A percentile compares a stretch with the other conserved stretches of the same genome.
phyloP scores from a whole-genome alignment of 2,888 invertebrate species.

The Rhingia rostrata region DNA sequence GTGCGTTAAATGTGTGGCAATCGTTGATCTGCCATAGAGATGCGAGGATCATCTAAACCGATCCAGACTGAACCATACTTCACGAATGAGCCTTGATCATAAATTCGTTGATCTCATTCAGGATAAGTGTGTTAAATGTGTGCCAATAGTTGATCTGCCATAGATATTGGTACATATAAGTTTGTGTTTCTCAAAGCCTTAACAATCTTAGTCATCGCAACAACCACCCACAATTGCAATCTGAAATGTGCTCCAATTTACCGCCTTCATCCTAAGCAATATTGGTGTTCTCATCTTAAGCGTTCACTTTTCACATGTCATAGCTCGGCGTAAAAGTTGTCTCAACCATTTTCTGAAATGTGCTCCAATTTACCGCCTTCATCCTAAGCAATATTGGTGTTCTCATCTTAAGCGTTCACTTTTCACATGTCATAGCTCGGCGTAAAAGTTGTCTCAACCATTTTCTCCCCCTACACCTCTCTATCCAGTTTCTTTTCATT shows the following conservation, averaged over 20 bases:
- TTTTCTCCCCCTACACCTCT: not conserved
- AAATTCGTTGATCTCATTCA: too few species aligned
- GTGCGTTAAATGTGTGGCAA: too few species aligned
- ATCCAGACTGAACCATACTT: too few species aligned
- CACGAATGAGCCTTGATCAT: too few species aligned
- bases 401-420: not conserved
- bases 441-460: constrained; percentile 52
- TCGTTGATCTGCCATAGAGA: too few species aligned
- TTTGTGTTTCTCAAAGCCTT: too few species aligned
- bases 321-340: constrained; percentile 47
- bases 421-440: constrained; percentile 13
- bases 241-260: not conserved
- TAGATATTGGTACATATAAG: too few species aligned
- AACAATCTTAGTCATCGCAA: too few species aligned
- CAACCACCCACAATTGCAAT: too few species aligned
- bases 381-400: not conserved
- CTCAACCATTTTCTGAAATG: constrained; percentile 17
- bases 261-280: constrained; percentile 2
- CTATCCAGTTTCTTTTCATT: not conserved
- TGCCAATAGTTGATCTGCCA: too few species aligned
- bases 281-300: not conserved
- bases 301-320: constrained; percentile 14
- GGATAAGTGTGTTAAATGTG: too few species aligned
- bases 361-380: not conserved
- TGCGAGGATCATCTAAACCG: too few species aligned